Evolutionary conservation across 2,888 invertebrate genomes (phyloP), one percentile per base, ranked within the genome.

Genomic region (Sarcophaga variegata): DNA sequence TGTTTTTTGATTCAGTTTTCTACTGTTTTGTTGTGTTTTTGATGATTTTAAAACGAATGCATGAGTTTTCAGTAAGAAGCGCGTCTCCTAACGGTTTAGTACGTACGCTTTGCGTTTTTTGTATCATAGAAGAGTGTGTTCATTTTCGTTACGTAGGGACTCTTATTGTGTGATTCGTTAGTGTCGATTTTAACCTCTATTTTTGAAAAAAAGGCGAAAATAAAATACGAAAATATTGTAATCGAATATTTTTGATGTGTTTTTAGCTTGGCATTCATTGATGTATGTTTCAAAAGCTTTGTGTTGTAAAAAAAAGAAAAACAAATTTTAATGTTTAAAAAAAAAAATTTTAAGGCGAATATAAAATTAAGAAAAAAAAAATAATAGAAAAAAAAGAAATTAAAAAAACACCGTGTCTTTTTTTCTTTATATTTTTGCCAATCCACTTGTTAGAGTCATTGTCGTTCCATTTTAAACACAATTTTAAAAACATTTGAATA

Each of bases 21-120:
- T n/a, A 11, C n/a, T 62, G 8, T 37, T 11, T 27, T 69, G 67
- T 60, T 78, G 14, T 62, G 69, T 78, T 70, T 86, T 80, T 83
- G 22, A 71, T 81, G 78, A 75, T 81, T 78, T 81, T 75, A 14
- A 67, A 89, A 90, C 90, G 90, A 91, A 91, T 90, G 91, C 90
- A 90, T 91, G 88, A 88, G 64, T 86, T 88, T 93, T 93, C 93
- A 93, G 93, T 93, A 92, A 93, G 93, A 93, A 93, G 93, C 93
- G 93, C 93, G 93, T 93, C 94, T 94, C 93, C 93, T 93, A 93
- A 93, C 93, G 93, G 93, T 93, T 92, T 93, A 93, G 94, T 92
- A 93, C 93, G 93, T 92, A 92, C 92, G 91, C 91, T 92, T 92
- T 92, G 89, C 89, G 90, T 92, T 92, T 91, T 91, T 89, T 89